Evolutionary conservation across 1,140 invertebrate genomes (phyloP).

Genomic region (Anagrus nilaparvatae): DNA sequence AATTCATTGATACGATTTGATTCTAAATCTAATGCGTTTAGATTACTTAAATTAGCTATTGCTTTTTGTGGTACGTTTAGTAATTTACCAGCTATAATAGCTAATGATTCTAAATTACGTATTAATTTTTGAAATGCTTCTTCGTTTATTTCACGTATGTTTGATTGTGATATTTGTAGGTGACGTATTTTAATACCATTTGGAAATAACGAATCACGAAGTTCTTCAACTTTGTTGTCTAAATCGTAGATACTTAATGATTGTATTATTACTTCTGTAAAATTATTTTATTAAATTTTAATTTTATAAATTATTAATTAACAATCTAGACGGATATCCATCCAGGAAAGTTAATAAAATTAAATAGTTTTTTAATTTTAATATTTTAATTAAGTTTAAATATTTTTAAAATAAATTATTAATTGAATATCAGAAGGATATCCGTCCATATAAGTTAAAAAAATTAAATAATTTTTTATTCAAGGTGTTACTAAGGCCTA

Average conservation of each 20-base stretch:
- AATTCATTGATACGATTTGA: constrained; percentile 74
- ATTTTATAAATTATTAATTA: background rate
- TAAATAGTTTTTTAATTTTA: no score
- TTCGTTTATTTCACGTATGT: constrained; percentile 62
- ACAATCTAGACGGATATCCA: no score
- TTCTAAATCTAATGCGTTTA: constrained; percentile 71
- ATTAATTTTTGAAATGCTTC: constrained; percentile 63
- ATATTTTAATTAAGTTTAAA: no score
- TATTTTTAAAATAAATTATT: no score
- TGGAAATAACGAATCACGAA: constrained; percentile 62
- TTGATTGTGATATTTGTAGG: constrained; percentile 73
- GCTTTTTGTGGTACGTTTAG: constrained; percentile 72
- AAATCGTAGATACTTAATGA: constrained; percentile 80
- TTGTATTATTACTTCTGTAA: constrained; percentile 47
- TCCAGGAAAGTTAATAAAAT: no score
- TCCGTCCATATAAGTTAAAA: no score
- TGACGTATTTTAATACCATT: constrained; percentile 59
- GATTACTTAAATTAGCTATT: constrained; percentile 59
- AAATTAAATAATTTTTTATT: no score
- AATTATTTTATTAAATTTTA: background rate
- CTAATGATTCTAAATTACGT: constrained; percentile 68
- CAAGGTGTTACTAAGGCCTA: no score
- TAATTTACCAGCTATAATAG: constrained; percentile 69
- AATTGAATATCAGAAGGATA: no score
- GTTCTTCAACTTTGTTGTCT: constrained; percentile 62